These are phyloP conservation scores for Stegodyphus dumicola DNA, from an alignment of 1,140 invertebrate species.

Conservation along the genomic window DNA sequence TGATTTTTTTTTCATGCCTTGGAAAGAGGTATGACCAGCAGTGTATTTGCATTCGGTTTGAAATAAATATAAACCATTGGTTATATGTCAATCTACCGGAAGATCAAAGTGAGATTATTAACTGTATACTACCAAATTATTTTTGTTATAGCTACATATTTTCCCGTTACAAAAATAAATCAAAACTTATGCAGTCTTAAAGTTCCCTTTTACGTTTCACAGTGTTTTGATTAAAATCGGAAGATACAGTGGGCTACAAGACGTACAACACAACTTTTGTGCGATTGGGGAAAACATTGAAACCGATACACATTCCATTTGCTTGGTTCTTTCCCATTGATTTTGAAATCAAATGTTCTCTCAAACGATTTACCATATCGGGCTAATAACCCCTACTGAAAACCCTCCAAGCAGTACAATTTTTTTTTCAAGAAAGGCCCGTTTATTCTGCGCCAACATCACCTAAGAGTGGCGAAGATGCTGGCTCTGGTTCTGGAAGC, in stretches of 20 bases:
- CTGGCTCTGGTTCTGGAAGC: slow-evolving; percentile 42
- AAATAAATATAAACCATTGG: no score
- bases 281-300: slow-evolving; percentile 46
- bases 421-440: neutral
- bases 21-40: no score
- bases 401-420: slow-evolving; percentile 16
- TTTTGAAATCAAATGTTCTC: slow-evolving; percentile 32
- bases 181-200: neutral
- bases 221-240: neutral
- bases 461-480: slow-evolving; percentile 21
- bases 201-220: neutral
- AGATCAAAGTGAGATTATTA: neutral
- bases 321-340: neutral
- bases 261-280: slow-evolving; percentile 16
- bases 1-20: no score
- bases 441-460: slow-evolving; percentile 41
- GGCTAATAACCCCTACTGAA: slow-evolving; percentile 11
- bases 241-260: neutral
- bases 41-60: no score
- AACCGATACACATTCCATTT: slow-evolving; percentile 1
- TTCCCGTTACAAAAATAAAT: neutral
- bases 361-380: neutral
- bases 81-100: no score
- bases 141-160: neutral
- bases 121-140: neutral